Conservation (phyloP, 2,113 vertebrate species). For the Cephalopterus ornatus region DNA sequence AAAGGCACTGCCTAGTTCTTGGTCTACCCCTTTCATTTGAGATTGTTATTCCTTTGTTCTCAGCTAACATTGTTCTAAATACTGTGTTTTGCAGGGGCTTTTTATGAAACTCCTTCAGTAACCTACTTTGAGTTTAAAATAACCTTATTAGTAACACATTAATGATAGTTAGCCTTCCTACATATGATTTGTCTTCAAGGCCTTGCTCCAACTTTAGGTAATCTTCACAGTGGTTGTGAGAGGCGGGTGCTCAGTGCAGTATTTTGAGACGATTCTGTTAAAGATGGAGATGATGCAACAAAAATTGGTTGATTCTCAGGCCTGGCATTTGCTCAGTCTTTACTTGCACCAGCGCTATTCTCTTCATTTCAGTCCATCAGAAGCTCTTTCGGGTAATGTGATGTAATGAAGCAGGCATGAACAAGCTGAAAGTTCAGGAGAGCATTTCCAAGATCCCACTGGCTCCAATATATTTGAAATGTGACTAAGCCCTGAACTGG, state of each 20-base stretch:
- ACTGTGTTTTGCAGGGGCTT: neutral
- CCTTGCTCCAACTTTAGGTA: neutral
- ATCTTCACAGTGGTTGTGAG: neutral
- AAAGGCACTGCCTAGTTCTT: neutral
- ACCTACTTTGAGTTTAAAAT: constrained; percentile 56
- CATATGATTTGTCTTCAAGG: neutral
- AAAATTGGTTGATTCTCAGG: neutral
- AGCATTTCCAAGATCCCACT: neutral
- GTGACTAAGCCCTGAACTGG: neutral
- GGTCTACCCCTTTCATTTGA: neutral
- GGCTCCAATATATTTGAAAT: neutral
- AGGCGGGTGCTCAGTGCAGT: neutral
- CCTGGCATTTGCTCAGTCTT: neutral
- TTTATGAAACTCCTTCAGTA: constrained; percentile 6
- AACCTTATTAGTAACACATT: constrained; percentile 28
- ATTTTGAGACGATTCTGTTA: neutral
- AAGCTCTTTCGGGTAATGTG: neutral
- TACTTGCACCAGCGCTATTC: neutral
- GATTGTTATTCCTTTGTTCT: neutral
- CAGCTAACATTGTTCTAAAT: neutral
- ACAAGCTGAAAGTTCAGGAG: neutral
- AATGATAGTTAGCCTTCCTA: constrained; percentile 34
- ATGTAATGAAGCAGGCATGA: neutral
- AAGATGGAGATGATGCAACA: neutral
- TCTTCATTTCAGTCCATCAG: neutral